Percentiles rank a stretch among this genome's conserved stretches.
Evolutionary conservation across 2,113 vertebrate genomes (phyloP).

Genomic region (Protomyctophum bolini): DNA sequence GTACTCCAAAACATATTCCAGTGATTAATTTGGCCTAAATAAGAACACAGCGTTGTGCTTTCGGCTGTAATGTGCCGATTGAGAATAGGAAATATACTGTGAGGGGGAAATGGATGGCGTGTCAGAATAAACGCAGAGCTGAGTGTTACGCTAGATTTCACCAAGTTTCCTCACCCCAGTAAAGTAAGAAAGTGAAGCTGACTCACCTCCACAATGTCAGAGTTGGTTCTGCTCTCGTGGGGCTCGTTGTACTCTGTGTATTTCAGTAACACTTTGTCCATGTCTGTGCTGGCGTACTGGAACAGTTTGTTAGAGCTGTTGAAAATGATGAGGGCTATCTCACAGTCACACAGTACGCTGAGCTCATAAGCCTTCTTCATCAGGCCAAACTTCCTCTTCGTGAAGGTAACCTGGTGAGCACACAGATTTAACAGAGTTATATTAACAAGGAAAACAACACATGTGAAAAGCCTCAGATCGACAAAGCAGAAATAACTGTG

Average conservation of each 20-base stretch:
- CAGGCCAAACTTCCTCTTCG: slow-evolving; percentile 98
- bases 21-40: background rate
- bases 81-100: background rate
- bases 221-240: slow-evolving; percentile 99
- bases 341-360: slow-evolving; percentile 99
- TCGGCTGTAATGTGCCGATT: slow-evolving; percentile 3
- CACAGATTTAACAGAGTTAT: slow-evolving; percentile 44
- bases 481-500: too few relatives aligned
- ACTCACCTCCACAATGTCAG: slow-evolving; percentile 99
- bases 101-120: background rate
- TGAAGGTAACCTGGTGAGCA: slow-evolving; percentile 92
- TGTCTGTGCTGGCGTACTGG: slow-evolving; percentile 99
- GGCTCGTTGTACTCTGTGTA: slow-evolving; percentile 99
- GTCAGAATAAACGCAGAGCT: background rate
- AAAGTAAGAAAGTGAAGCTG: slow-evolving; percentile 30
- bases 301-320: slow-evolving; percentile 99
- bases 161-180: background rate
- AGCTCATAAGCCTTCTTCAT: slow-evolving; percentile 99
- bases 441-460: slow-evolving; percentile 10
- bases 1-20: background rate
- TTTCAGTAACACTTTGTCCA: slow-evolving; percentile 99
- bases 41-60: background rate
- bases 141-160: too few relatives aligned
- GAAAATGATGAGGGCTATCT: slow-evolving; percentile 99
- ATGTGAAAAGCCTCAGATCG: too few relatives aligned